These are phyloP conservation scores for Macaca mulatta DNA, from an alignment of 2,113 vertebrate genomes.

Conservation along the genomic window DNA sequence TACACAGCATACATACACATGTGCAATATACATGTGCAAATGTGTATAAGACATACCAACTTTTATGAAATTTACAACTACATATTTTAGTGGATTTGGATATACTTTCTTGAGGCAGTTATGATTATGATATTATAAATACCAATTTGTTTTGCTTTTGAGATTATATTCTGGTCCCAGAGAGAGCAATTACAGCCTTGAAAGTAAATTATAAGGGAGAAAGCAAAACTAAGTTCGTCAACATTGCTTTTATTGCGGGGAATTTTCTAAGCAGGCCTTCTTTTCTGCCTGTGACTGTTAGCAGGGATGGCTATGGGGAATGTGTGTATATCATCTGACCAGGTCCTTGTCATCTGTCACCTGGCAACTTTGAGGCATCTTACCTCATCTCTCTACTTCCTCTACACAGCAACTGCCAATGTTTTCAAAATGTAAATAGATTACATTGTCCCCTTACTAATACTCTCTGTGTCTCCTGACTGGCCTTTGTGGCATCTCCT, in stretches of 20 bases:
- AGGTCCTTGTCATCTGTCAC: fast-evolving
- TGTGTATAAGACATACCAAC: not conserved
- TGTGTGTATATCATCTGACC: not conserved
- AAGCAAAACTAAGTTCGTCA: not conserved
- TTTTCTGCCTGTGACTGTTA: not conserved
- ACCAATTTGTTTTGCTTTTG: not conserved
- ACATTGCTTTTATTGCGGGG: not conserved
- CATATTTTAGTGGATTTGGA: not conserved
- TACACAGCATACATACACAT: too few relatives aligned
- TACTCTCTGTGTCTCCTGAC: too few relatives aligned
- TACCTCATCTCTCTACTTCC: too few relatives aligned
- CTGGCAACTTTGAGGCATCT: not conserved
- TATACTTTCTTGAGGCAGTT: not conserved
- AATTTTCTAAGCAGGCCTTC: not conserved
- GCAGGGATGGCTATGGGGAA: not conserved
- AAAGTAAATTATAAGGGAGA: not conserved
- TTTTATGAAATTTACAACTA: not conserved
- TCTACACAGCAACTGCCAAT: not conserved
- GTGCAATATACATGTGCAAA: not conserved
- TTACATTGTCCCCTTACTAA: not conserved
- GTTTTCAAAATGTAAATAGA: not conserved
- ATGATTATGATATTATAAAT: not conserved
- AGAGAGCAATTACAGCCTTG: not conserved
- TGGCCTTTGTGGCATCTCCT: fast-evolving
- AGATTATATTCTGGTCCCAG: not conserved